Conservation (phyloP, 2,888 invertebrate species). For the Aleiodes alternator region DNA sequence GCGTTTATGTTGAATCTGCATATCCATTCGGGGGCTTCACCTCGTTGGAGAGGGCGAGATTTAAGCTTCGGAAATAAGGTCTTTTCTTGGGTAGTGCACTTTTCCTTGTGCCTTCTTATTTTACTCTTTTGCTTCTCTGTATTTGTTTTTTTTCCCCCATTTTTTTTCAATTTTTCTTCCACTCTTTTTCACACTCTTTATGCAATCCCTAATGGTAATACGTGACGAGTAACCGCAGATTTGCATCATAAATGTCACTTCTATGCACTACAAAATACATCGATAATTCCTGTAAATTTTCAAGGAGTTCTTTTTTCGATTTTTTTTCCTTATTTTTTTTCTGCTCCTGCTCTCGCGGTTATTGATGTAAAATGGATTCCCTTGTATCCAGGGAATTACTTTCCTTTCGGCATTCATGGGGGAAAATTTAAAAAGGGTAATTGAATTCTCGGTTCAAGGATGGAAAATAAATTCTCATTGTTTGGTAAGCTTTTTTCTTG, state of each 20-base stretch:
- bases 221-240: background rate
- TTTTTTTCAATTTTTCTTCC: conserved; percentile 22
- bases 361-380: conserved; percentile 12
- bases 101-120: conserved; percentile 18
- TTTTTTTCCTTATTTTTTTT: background rate
- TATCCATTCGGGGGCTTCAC: conserved; percentile 40
- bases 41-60: conserved; percentile 28
- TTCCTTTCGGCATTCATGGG: too few species aligned
- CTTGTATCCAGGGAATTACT: too few species aligned
- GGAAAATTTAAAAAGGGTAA: too few species aligned
- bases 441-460: too few species aligned
- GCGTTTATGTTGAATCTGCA: conserved; percentile 50
- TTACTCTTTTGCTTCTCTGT: too few species aligned
- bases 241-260: conserved; percentile 37
- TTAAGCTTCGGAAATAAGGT: conserved; percentile 45
- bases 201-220: background rate
- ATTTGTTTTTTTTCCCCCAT: conserved; percentile 1
- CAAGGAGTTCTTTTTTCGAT: conserved; percentile 18
- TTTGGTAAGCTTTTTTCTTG: background rate
- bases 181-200: background rate
- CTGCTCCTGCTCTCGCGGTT: too few species aligned
- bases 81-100: conserved; percentile 34
- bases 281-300: conserved; percentile 6
- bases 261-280: conserved; percentile 22
- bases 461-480: too few species aligned